These are phyloP conservation scores for Eurosta solidaginis DNA, from an alignment of 1,140 invertebrate genomes.

Conservation along the genomic window DNA sequence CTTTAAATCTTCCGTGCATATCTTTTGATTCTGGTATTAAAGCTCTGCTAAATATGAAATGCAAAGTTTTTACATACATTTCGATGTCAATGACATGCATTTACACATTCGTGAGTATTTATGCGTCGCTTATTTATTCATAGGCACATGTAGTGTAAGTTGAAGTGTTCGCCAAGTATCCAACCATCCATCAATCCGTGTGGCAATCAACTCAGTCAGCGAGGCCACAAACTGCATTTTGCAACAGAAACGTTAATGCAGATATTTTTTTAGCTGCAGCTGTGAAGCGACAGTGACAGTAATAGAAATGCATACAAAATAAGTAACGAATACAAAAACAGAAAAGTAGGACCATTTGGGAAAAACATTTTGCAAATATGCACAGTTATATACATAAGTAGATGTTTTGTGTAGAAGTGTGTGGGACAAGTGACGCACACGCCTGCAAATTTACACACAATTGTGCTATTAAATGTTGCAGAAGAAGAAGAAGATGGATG, in stretches of 20 bases:
- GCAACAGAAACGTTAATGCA: background rate
- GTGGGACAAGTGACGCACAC: background rate
- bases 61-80: background rate
- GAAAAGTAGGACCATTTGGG: background rate
- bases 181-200: background rate
- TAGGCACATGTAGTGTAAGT: background rate
- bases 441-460: background rate
- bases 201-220: too few species aligned
- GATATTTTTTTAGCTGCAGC: background rate
- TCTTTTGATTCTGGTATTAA: background rate
- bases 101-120: background rate
- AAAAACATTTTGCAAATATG: background rate
- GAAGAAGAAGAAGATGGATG: background rate
- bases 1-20: too few species aligned
- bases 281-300: constrained; percentile 12
- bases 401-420: background rate
- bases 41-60: background rate
- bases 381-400: background rate
- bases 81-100: constrained; percentile 11
- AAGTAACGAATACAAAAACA: background rate
- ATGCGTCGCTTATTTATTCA: constrained; percentile 24
- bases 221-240: background rate
- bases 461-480: background rate
- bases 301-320: constrained; percentile 1
- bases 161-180: background rate